These are phyloP conservation scores for Sitophilus oryzae DNA, from an alignment of 1,140 invertebrate species.

Conservation along the genomic window DNA sequence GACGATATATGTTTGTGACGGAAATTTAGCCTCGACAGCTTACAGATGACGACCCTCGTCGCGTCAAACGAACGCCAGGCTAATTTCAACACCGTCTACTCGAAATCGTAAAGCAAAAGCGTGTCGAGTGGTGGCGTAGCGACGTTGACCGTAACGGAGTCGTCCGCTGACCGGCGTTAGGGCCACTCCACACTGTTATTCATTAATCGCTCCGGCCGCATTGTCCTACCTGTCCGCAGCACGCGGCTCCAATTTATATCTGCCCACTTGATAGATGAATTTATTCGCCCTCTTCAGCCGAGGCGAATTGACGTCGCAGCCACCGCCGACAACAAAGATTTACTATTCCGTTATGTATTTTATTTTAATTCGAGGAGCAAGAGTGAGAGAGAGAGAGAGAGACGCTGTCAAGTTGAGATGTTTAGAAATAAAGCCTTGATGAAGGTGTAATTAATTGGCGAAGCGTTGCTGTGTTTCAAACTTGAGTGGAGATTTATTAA, in stretches of 20 bases:
- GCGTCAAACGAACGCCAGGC: conserved; percentile 18
- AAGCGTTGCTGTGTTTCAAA: too few species aligned
- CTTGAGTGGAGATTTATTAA: too few species aligned
- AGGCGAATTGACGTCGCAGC: conserved; percentile 34
- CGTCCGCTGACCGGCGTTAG: conserved; percentile 14
- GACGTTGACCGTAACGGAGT: too few species aligned
- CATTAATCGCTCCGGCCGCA: conserved; percentile 33
- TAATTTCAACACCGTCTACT: conserved; percentile 19
- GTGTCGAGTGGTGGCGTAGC: conserved; percentile 19
- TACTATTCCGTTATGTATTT: conserved; percentile 25
- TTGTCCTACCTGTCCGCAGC: conserved; percentile 37
- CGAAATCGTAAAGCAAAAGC: conserved; percentile 26
- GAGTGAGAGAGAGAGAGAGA: too few species aligned
- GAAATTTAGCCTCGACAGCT: too few species aligned
- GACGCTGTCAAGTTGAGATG: conserved; percentile 2
- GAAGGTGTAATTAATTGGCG: conserved; percentile 16
- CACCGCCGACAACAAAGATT: conserved; percentile 24
- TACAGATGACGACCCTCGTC: conserved; percentile 22
- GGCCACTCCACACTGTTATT: conserved; percentile 28
- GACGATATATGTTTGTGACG: too few species aligned
- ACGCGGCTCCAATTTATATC: conserved; percentile 36
- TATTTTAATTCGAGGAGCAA: conserved; percentile 23
- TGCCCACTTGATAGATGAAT: conserved; percentile 36
- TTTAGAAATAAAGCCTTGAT: conserved; percentile 1
- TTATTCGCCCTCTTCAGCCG: conserved; percentile 38